These are phyloP conservation scores for Popillia japonica DNA, from an alignment of 1,140 invertebrate species.

Conservation along the genomic window DNA sequence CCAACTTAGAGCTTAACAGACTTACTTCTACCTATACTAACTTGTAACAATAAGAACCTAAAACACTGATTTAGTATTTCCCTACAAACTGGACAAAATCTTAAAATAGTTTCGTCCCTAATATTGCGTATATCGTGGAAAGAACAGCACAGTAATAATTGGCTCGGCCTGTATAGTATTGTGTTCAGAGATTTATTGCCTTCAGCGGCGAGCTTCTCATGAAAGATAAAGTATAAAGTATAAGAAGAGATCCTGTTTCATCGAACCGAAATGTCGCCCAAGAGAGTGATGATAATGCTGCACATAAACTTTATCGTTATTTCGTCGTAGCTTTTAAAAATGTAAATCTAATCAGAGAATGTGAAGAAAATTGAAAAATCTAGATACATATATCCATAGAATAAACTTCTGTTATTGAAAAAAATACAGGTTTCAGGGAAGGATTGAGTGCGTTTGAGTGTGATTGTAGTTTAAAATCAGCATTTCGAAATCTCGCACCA, in stretches of 20 bases:
- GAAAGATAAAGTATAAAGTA: constrained; percentile 3
- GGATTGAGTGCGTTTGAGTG: too few relatives aligned
- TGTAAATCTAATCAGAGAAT: background rate
- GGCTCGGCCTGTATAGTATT: background rate
- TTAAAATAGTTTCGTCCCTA: background rate
- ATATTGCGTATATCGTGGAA: background rate
- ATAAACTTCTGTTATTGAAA: too few relatives aligned
- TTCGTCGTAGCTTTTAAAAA: background rate
- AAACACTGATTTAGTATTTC: too few relatives aligned
- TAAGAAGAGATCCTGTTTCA: background rate
- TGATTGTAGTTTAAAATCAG: too few relatives aligned
- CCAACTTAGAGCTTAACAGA: too few relatives aligned
- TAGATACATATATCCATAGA: too few relatives aligned
- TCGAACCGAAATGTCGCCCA: background rate
- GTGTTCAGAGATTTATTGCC: constrained; percentile 7
- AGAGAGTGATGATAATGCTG: background rate
- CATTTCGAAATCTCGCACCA: too few relatives aligned
- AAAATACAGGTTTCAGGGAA: too few relatives aligned
- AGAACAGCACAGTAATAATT: background rate
- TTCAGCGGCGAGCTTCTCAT: background rate
- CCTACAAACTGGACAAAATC: too few relatives aligned
- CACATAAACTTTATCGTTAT: background rate
- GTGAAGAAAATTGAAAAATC: too few relatives aligned
- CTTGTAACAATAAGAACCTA: too few relatives aligned
- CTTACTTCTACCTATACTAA: too few relatives aligned